Percentiles rank a stretch among this genome's conserved stretches.
Conservation (phyloP, 2,888 invertebrate species). For the Neoaliturus tenellus region DNA sequence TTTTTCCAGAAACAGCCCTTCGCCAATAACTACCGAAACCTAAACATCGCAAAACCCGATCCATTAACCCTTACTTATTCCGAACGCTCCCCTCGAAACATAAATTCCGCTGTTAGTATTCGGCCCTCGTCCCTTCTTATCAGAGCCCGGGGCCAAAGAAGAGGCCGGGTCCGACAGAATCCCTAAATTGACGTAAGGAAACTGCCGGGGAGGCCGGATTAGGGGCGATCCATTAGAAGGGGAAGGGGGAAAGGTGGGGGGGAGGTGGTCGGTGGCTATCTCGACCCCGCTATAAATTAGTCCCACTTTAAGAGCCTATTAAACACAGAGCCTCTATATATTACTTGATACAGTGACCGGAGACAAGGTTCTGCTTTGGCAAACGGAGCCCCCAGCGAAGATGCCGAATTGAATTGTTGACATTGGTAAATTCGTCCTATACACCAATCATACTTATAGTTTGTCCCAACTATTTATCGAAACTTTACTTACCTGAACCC, state of each 20-base stretch:
- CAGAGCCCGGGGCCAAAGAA: conserved; percentile 26
- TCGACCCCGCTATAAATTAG: conserved; percentile 52
- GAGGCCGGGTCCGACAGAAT: conserved; percentile 13
- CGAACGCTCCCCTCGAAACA: background rate
- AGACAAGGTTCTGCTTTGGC: background rate
- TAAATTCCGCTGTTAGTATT: conserved; percentile 37
- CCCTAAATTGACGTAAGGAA: conserved; percentile 48
- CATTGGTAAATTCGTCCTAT: too few species aligned
- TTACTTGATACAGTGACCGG: conserved; percentile 46
- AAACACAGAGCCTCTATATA: conserved; percentile 56
- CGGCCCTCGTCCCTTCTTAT: conserved; percentile 2
- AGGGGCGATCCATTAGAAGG: conserved; percentile 42
- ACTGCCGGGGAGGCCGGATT: conserved; percentile 32
- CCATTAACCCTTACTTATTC: conserved; percentile 11
- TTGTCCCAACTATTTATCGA: too few species aligned
- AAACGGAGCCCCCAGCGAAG: background rate
- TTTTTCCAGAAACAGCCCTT: background rate
- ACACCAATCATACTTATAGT: too few species aligned
- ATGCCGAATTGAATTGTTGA: too few species aligned
- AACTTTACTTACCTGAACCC: too few species aligned
- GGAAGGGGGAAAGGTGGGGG: background rate
- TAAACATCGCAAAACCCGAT: conserved; percentile 5
- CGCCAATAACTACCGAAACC: background rate
- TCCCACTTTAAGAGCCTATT: conserved; percentile 55
- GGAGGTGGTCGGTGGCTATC: conserved; percentile 48